Conservation (phyloP, 2,888 invertebrate genomes). For the Ichneumoninae sp. region DNA sequence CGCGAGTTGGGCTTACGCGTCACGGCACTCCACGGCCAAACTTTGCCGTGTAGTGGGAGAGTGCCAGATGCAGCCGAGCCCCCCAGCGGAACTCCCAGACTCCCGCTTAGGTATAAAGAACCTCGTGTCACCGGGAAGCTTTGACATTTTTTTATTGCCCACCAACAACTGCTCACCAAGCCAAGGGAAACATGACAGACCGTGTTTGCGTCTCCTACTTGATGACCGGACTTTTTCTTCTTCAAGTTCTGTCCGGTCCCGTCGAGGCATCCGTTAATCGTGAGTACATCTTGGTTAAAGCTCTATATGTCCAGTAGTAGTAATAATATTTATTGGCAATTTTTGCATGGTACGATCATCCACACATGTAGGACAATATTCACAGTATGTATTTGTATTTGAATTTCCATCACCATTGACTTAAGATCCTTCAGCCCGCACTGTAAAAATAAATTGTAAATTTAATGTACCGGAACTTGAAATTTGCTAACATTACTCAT, state of each 20-base stretch:
- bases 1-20: constrained; percentile 40
- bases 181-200: constrained; percentile 63
- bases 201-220: constrained; percentile 35
- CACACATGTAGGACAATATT: no score
- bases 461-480: no score
- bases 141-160: constrained; percentile 78
- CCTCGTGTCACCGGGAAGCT: constrained; percentile 69
- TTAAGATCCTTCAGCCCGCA: no score
- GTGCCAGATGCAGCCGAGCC: constrained; percentile 59
- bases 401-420: no score
- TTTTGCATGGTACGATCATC: no score
- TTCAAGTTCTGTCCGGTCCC: constrained; percentile 44
- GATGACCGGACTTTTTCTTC: constrained; percentile 55
- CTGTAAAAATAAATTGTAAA: no score
- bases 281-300: constrained; percentile 71
- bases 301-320: not conserved
- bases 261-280: constrained; percentile 76
- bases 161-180: constrained; percentile 71
- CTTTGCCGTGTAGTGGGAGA: constrained; percentile 55
- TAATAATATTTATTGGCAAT: no score
- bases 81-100: constrained; percentile 33
- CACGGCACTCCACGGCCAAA: constrained; percentile 54
- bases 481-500: no score
- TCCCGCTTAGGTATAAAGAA: constrained; percentile 78
- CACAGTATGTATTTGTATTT: no score